These are phyloP conservation scores for Branchinecta lynchi DNA, from an alignment of 1,140 invertebrate genomes.

Conservation along the genomic window DNA sequence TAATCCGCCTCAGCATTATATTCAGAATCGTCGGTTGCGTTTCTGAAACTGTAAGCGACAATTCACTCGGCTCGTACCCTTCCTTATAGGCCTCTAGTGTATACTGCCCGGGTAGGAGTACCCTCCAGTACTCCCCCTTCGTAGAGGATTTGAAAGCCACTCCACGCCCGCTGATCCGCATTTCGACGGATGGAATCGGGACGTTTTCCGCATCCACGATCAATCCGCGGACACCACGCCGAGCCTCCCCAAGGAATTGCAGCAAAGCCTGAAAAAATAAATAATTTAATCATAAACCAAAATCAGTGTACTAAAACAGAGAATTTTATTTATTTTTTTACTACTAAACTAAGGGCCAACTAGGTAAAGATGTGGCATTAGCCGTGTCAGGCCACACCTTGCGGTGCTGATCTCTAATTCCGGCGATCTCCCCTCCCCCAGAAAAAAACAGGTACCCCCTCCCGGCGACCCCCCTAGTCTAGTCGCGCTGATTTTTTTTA, in stretches of 20 bases:
- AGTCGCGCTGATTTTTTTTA: too few relatives aligned
- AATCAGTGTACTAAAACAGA: too few relatives aligned
- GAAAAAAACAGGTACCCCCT: too few relatives aligned
- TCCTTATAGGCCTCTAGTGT: constrained; percentile 69
- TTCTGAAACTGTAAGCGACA: constrained; percentile 71
- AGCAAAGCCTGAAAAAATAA: constrained; percentile 28
- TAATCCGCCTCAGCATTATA: constrained; percentile 56
- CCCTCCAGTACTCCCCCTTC: constrained; percentile 85
- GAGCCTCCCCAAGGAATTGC: constrained; percentile 28
- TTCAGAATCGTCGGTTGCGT: constrained; percentile 67
- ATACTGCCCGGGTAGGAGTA: constrained; percentile 65
- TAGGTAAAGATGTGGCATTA: too few relatives aligned
- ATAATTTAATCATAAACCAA: constrained; percentile 16
- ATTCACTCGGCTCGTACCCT: constrained; percentile 58
- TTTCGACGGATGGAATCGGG: constrained; percentile 60
- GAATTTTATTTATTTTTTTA: too few relatives aligned
- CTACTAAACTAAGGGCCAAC: too few relatives aligned
- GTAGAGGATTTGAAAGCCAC: constrained; percentile 76
- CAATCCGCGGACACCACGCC: constrained; percentile 35
- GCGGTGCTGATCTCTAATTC: too few relatives aligned
- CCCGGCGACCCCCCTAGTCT: too few relatives aligned
- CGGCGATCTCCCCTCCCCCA: too few relatives aligned
- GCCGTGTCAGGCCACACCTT: too few relatives aligned
- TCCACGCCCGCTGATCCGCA: constrained; percentile 70
- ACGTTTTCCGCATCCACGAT: constrained; percentile 41